Evolutionary conservation across 2,797 vertebrate genomes (phyloP).

Genomic region (Neosalanx taihuensis): DNA sequence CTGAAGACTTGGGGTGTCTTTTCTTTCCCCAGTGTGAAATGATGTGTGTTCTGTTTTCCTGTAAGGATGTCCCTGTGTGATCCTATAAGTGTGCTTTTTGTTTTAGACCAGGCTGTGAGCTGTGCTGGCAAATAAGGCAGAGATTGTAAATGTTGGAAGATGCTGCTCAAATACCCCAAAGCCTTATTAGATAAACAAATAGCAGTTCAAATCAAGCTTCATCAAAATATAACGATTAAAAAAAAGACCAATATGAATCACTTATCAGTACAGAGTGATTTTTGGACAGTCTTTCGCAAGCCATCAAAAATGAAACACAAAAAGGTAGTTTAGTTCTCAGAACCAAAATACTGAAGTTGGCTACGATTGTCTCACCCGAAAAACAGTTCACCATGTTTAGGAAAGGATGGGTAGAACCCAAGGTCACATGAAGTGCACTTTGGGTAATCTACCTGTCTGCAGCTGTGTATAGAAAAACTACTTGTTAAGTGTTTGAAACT

Average conservation of each 20-base stretch:
- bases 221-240: conserved; percentile 37
- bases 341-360: conserved; percentile 65
- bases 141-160: conserved; percentile 77
- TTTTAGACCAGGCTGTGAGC: conserved; percentile 43
- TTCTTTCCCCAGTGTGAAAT: conserved; percentile 25
- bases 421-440: conserved; percentile 30
- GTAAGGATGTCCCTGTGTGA: conserved; percentile 38
- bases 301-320: conserved; percentile 41
- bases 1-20: conserved; percentile 27
- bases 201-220: conserved; percentile 57
- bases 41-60: conserved; percentile 39
- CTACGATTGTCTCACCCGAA: conserved; percentile 63
- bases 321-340: conserved; percentile 45
- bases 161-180: conserved; percentile 81
- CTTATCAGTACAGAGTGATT: conserved; percentile 42
- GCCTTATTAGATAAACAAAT: conserved; percentile 74
- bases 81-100: conserved; percentile 48
- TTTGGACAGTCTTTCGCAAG: conserved; percentile 26
- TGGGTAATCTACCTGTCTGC: conserved; percentile 60
- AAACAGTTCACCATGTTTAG: conserved; percentile 47
- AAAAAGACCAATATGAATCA: conserved; percentile 41
- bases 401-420: conserved; percentile 50
- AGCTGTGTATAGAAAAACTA: conserved; percentile 75
- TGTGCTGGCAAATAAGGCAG: conserved; percentile 62
- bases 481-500: conserved; percentile 74